Base-by-base conservation (phyloP, 2,888 invertebrate species). In the Cremastinae sp. region DNA sequence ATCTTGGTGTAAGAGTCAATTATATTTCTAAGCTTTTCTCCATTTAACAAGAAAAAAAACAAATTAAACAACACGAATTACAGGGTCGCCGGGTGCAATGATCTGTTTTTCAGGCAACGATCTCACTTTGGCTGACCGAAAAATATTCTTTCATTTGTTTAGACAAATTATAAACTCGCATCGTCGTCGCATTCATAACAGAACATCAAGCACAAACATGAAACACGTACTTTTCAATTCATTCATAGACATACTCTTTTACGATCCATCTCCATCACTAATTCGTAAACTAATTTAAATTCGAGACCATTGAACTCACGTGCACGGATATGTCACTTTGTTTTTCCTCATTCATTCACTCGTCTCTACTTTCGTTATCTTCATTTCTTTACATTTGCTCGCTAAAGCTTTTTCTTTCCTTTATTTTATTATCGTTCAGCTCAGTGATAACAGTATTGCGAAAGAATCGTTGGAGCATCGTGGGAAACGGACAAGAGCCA, bases 1-100 rank as follows among this genome's bases (percentile, higher is more conserved):
- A 90, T 85, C 87, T 89, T 87, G 88, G 89, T 89, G 89, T 89
- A 89, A 89, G 89, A 89, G 88, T 89, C 84, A 81, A 88, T 84
- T 86, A 88, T 88, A 88, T 86, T 85, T 85, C 85, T 88, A 88
- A 88, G 88, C 88, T 89, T 88, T 77, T 84, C 83, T 84, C 80
- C 81, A 82, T 85, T 83, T 84, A 84, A 85, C 83, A 81, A 53
- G 39, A 66, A 37, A 28, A 22, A 39, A 39, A 61, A 28, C 9
- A 35, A 18, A 35, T 18, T 10, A 8, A 7, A 55, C 10, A 22
- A 73, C 65, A 49, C 75, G 55, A n/a, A 78, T 81, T 78, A 72
- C 70, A 1, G 37, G 68, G 59, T 76, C 61, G 39, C 59, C 8
- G 66, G 64, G 66, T 64, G 53, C 49, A 55, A 68, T 71, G 55